Evolutionary conservation across 2,797 vertebrate genomes (phyloP), one percentile per base, ranked within the genome.

Genomic region (Pipistrellus nathusii): DNA sequence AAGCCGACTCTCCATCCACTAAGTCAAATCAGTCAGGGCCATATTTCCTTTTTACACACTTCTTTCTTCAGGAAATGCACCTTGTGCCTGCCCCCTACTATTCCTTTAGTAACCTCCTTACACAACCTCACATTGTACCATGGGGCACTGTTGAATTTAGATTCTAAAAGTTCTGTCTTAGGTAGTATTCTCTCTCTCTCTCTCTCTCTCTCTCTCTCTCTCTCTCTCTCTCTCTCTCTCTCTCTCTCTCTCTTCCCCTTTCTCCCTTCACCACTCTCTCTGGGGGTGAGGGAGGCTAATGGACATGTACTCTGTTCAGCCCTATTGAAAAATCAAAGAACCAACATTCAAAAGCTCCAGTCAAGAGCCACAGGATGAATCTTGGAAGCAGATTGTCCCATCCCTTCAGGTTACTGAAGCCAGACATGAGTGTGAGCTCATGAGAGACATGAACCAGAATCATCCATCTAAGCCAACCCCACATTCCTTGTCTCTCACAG

Each of bases 91-190:
- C 9, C 23, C 21, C 8, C 38, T 20, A 6, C 38, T 64, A 23
- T 30, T 55, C 2, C 8, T 9, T 23, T 21, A 2, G 5, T 18
- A 12, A 14, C 13, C 5, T 13, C 9, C 1, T n/a, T 13, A 2
- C 14, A 59, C 11, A 66, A 32, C n/a, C 5, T 5, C 32, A 59
- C 5, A 6, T 5, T 1, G 2, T 14, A 44, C 17, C 11, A 46
- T 10, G 5, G 25, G 1, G 18, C 32, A n/a, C 35, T 71, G 30
- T 21, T 7, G 7, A 59, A 17, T 68, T 75, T 20, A 73, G 30
- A 12, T 55, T 55, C 14, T 59, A 11, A 78, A 86, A 38, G 59
- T 62, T 77, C 25, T 88, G 7, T 57, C 38, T 80, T 44, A 51
- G 1, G 4, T 85, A 30, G 14, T 14, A 20, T 68, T 4, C 9